A percentile compares a stretch with the other conserved stretches of the same genome.
Evolutionary conservation across 2,797 vertebrate species (phyloP).

Genomic region (Antennarius maculatus): DNA sequence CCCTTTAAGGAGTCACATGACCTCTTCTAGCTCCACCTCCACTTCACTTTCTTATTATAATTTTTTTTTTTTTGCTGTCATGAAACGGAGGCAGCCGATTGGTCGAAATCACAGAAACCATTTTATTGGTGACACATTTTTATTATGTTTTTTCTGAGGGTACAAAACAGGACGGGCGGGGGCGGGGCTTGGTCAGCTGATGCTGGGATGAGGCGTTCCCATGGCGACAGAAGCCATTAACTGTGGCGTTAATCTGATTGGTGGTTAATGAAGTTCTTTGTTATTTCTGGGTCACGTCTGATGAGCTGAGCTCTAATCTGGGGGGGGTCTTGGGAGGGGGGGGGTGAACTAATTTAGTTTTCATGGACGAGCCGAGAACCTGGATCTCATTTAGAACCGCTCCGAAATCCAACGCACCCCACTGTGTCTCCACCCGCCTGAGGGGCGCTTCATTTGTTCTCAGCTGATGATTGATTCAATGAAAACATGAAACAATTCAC

Average conservation of each 20-base stretch:
- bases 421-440: not conserved
- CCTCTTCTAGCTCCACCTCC: too few relatives aligned
- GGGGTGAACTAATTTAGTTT: too few relatives aligned
- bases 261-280: not conserved
- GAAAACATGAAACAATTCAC: not conserved
- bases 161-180: too few relatives aligned
- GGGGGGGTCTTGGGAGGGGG: too few relatives aligned
- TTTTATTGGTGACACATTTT: slow-evolving; percentile 5
- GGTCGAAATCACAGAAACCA: not conserved
- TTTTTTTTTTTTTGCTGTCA: not conserved
- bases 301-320: not conserved
- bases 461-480: not conserved
- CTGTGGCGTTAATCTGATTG: not conserved
- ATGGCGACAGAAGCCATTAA: not conserved
- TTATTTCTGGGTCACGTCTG: not conserved
- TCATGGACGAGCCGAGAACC: too few relatives aligned
- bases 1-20: too few relatives aligned
- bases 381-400: too few relatives aligned
- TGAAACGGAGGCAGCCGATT: slow-evolving; percentile 1
- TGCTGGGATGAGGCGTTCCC: not conserved
- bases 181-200: not conserved
- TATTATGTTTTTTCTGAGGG: too few relatives aligned
- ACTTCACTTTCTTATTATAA: too few relatives aligned
- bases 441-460: slow-evolving; percentile 4
- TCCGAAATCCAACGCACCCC: not conserved